phyloP scores from a whole-genome alignment of 2,888 invertebrate species.

The Galeopsomyia nigrocyanea region DNA sequence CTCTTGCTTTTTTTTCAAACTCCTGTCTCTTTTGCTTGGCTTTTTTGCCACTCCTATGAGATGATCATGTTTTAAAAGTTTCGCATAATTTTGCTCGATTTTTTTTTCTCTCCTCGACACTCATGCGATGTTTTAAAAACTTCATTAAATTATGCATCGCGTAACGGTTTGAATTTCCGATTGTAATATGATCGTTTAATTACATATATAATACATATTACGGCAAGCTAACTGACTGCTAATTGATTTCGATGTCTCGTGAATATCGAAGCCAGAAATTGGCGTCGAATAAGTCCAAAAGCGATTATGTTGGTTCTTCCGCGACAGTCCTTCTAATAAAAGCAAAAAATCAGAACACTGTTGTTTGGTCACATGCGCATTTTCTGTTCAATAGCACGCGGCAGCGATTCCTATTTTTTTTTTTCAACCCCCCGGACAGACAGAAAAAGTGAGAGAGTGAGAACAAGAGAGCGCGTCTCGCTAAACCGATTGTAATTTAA shows the following conservation, averaged over 20 bases:
- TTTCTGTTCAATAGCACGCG: conserved; percentile 4
- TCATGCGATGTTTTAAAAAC: too few species aligned
- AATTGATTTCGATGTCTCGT: too few species aligned
- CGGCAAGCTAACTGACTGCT: too few species aligned
- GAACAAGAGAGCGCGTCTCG: conserved; percentile 11
- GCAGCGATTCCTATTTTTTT: neutral
- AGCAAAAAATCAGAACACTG: conserved; percentile 1
- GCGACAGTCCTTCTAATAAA: conserved; percentile 21
- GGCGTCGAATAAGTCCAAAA: conserved; percentile 20
- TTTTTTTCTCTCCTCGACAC: too few species aligned
- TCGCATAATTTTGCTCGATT: conserved; percentile 6
- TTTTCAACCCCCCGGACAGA: neutral
- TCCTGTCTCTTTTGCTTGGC: neutral
- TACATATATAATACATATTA: too few species aligned
- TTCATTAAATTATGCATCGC: too few species aligned
- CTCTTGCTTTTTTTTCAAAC: conserved; percentile 22
- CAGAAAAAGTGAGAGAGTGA: neutral
- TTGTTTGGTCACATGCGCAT: neutral
- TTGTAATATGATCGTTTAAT: too few species aligned
- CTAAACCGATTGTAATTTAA: conserved; percentile 64
- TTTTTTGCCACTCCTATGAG: conserved; percentile 19
- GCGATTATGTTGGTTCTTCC: conserved; percentile 27
- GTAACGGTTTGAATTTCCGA: too few species aligned
- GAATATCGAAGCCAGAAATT: conserved; percentile 16
- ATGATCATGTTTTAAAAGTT: conserved; percentile 27